Evolutionary conservation across 37 sponge, comb jelly and placozoan genomes (phyloP).

Genomic region (Haliclona indistincta): DNA sequence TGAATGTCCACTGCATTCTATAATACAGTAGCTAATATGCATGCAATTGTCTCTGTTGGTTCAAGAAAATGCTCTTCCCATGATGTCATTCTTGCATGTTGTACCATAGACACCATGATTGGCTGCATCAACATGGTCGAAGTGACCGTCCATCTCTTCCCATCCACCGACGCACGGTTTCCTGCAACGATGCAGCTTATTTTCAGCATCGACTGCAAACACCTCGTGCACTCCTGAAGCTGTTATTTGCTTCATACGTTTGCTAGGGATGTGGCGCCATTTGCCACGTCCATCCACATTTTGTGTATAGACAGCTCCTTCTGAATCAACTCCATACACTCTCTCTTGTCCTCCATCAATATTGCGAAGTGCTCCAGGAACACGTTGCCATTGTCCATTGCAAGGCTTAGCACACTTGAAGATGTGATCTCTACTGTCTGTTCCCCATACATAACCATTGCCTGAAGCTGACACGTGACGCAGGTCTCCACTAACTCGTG

Average conservation of each 20-base stretch:
- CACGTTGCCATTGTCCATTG: constrained; percentile 31
- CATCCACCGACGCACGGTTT: constrained; percentile 67
- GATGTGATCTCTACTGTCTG: constrained; percentile 19
- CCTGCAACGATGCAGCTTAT: constrained; percentile 48
- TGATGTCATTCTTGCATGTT: no score
- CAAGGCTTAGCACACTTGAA: constrained; percentile 81
- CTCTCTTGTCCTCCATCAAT: constrained; percentile 50
- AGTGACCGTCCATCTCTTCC: constrained; percentile 1
- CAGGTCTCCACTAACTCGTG: constrained; percentile 26
- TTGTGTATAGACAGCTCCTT: constrained; percentile 3
- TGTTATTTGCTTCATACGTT: constrained; percentile 16
- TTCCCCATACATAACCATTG: constrained; percentile 77
- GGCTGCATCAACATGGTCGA: neutral
- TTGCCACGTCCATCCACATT: constrained; percentile 29
- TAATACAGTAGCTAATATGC: no score
- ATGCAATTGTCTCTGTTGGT: no score
- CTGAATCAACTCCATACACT: constrained; percentile 44
- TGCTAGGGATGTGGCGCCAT: constrained; percentile 16
- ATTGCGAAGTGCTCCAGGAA: constrained; percentile 41
- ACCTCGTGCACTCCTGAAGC: constrained; percentile 54
- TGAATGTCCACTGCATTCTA: no score
- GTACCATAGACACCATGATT: neutral
- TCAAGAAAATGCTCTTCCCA: no score
- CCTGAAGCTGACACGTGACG: constrained; percentile 72
- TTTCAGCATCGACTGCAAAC: constrained; percentile 26